A percentile compares a stretch with the other conserved stretches of the same genome.
Evolutionary conservation across 1,140 invertebrate genomes (phyloP).

Genomic region (Calephelis nemesis): DNA sequence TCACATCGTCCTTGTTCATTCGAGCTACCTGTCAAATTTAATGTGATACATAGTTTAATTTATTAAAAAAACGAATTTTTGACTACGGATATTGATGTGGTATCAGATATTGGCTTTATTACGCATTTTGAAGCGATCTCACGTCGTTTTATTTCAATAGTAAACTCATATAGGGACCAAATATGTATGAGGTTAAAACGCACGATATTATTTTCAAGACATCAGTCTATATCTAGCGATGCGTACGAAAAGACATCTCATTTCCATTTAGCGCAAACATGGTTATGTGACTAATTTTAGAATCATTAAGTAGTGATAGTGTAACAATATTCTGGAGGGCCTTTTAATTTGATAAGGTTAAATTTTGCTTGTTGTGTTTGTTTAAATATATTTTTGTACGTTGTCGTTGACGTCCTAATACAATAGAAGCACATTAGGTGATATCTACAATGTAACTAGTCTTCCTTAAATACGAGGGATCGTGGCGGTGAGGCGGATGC

Average conservation of each 20-base stretch:
- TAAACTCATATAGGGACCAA: conserved; percentile 65
- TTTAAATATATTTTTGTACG: conserved; percentile 76
- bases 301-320: conserved; percentile 49
- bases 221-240: conserved; percentile 30
- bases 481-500: conserved; percentile 49
- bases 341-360: conserved; percentile 71
- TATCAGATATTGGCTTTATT: conserved; percentile 27
- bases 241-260: conserved; percentile 66
- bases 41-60: conserved; percentile 34
- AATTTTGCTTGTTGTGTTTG: conserved; percentile 71
- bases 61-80: conserved; percentile 28
- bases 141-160: conserved; percentile 37
- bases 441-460: conserved; percentile 76
- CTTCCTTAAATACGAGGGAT: conserved; percentile 70
- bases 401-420: conserved; percentile 53
- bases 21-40: conserved; percentile 27
- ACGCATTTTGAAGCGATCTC: conserved; percentile 38
- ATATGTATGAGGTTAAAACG: conserved; percentile 39
- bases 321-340: conserved; percentile 65
- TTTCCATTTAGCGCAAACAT: conserved; percentile 44
- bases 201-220: conserved; percentile 15
- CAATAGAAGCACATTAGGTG: conserved; percentile 70
- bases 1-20: conserved; percentile 22
- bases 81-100: conserved; percentile 24
- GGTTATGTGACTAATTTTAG: conserved; percentile 41